Percentiles rank a stretch among this genome's conserved stretches.
These are phyloP conservation scores for Bombus pascuorum DNA, from an alignment of 1,140 invertebrate genomes.

Conservation along the genomic window DNA sequence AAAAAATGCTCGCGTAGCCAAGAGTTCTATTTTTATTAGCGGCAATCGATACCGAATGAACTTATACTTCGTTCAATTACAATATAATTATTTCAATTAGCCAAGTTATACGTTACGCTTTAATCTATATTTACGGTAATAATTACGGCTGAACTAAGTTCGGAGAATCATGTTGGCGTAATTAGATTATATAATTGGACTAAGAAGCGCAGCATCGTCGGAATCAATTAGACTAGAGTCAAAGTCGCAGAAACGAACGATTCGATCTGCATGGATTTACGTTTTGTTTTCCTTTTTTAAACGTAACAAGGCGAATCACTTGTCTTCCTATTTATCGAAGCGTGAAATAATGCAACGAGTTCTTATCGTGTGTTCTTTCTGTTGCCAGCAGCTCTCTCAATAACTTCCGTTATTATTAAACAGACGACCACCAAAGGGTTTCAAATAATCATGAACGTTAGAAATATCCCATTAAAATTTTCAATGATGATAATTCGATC, in stretches of 20 bases:
- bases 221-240: not conserved
- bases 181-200: constrained; percentile 5
- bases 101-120: not conserved
- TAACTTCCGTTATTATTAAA: not conserved
- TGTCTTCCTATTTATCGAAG: not conserved
- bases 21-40: not conserved
- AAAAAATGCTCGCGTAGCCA: not conserved
- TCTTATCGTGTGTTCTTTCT: too few relatives aligned
- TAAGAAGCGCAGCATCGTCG: not conserved
- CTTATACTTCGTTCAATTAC: too few relatives aligned
- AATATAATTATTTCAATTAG: not conserved
- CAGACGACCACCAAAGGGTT: not conserved
- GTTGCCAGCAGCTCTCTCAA: not conserved
- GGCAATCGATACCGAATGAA: accelerated
- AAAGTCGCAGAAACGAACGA: not conserved
- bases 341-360: not conserved
- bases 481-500: not conserved
- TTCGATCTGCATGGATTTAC: not conserved
- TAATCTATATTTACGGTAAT: not conserved
- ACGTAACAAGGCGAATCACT: not conserved
- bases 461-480: not conserved
- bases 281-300: not conserved
- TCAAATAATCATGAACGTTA: not conserved
- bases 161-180: not conserved
- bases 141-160: not conserved